Evolutionary conservation across 1,140 invertebrate genomes (phyloP), one percentile per base, ranked within the genome.

Genomic region (Colletes gigas): DNA sequence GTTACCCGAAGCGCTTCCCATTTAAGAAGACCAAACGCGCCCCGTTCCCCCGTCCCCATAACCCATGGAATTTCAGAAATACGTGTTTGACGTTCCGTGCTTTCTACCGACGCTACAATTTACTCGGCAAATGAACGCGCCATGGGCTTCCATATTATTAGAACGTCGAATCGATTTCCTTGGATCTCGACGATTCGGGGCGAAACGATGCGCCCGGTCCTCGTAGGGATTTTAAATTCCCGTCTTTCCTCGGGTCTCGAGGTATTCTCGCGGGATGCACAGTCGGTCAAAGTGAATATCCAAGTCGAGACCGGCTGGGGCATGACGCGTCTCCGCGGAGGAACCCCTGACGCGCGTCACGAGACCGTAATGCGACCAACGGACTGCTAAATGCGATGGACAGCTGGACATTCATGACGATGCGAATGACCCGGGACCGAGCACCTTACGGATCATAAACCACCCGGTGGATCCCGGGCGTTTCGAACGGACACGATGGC

Each of bases 331-430:
- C 21, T 10, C 30, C 19, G 52, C 47, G n/a, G 19, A 21, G 74
- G 15, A 9, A 47, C 10, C 30, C 21, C 41, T 59, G 30, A 8
- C 44, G 62, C n/a, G 12, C 17, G 21, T 44, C 44, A 39, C 41
- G 67, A 19, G 10, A 57, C n/a, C 50, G 14, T 39, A n/a, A 41
- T 21, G 54, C 44, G 15, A 30, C 52, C 66, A n/a, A n/a, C 65
- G 47, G 55, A 59, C 67, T 52, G 21, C 55, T 44, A 39, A 70
- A 50, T 14, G 10, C 6, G 60, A 50, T 10, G 68, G 77, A 63
- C 83, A 85, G 62, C 68, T 69, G 70, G 83, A 84, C 62, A 71
- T 76, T 73, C 72, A 84, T 72, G 82, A 71, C 39, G 82, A 76
- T 62, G 41, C 78, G 67, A 30, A 72, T 47, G 50, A 67, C n/a